Conservation (phyloP, 2,797 vertebrate genomes). For the Numenius phaeopus region DNA sequence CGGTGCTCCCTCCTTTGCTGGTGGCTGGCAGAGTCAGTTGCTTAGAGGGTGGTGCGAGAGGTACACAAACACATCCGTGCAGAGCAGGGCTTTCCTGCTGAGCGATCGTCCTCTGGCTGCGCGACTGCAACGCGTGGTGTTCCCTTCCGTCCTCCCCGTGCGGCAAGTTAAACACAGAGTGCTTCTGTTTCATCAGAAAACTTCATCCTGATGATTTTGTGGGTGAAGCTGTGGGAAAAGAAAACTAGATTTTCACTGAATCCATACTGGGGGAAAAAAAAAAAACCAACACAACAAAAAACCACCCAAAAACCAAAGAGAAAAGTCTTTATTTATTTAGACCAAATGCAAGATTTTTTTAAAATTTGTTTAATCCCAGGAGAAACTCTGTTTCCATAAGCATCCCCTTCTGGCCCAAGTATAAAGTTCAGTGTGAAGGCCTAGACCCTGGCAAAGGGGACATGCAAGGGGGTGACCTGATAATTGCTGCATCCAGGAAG, state of each 20-base stretch:
- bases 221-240: not conserved
- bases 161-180: not conserved
- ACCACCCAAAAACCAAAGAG: not conserved
- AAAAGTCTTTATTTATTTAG: not conserved
- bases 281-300: not conserved
- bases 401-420: not conserved
- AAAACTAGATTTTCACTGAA: not conserved
- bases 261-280: not conserved
- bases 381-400: not conserved
- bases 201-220: not conserved
- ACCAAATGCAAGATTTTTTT: not conserved
- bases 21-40: not conserved
- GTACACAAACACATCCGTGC: not conserved
- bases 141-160: not conserved
- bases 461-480: not conserved
- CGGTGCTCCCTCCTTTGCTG: not conserved
- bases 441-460: not conserved
- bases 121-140: not conserved
- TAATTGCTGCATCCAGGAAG: fast-evolving
- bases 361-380: not conserved
- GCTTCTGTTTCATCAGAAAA: not conserved
- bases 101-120: not conserved
- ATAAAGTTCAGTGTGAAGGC: not conserved
- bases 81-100: not conserved
- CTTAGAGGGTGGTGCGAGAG: not conserved